phyloP scores from a whole-genome alignment of 2,113 vertebrate species.

The Pangasianodon hypophthalmus region DNA sequence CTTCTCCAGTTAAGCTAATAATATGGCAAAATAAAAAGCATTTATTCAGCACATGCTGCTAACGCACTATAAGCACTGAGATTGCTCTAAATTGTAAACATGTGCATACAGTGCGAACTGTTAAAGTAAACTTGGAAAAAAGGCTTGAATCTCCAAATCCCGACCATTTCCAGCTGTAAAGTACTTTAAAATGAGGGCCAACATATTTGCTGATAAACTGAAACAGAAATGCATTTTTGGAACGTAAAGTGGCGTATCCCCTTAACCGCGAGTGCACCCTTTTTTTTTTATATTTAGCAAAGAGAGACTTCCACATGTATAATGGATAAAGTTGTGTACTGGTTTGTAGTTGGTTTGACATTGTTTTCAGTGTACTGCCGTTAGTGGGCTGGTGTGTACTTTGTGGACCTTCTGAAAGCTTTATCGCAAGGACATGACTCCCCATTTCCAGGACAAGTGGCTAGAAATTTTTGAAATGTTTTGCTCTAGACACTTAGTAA shows the following conservation, averaged over 20 bases:
- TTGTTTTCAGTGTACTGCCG: slow-evolving; percentile 62
- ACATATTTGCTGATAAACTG: slow-evolving; percentile 75
- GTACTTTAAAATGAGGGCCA: slow-evolving; percentile 62
- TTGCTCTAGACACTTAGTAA: slow-evolving; percentile 21
- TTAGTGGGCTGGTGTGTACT: slow-evolving; percentile 50
- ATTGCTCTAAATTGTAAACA: slow-evolving; percentile 76
- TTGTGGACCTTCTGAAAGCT: slow-evolving; percentile 52
- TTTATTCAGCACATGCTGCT: slow-evolving; percentile 70
- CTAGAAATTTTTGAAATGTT: not conserved
- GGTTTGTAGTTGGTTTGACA: slow-evolving; percentile 56
- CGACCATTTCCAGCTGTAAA: slow-evolving; percentile 76
- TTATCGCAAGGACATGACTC: slow-evolving; percentile 46
- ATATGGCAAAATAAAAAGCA: slow-evolving; percentile 68
- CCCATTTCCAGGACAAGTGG: slow-evolving; percentile 37
- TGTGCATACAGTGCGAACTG: slow-evolving; percentile 73
- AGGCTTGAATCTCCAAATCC: slow-evolving; percentile 65
- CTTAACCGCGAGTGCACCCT: slow-evolving; percentile 39
- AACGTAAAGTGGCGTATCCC: slow-evolving; percentile 44
- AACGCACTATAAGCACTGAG: slow-evolving; percentile 73
- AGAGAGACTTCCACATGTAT: slow-evolving; percentile 67
- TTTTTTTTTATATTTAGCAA: slow-evolving; percentile 55
- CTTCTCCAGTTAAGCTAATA: slow-evolving; percentile 62
- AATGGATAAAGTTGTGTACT: slow-evolving; percentile 60
- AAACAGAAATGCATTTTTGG: slow-evolving; percentile 68
- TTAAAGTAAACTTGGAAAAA: slow-evolving; percentile 69